Evolutionary conservation across 2,888 invertebrate genomes (phyloP).

Genomic region (Isotomurus palustris): DNA sequence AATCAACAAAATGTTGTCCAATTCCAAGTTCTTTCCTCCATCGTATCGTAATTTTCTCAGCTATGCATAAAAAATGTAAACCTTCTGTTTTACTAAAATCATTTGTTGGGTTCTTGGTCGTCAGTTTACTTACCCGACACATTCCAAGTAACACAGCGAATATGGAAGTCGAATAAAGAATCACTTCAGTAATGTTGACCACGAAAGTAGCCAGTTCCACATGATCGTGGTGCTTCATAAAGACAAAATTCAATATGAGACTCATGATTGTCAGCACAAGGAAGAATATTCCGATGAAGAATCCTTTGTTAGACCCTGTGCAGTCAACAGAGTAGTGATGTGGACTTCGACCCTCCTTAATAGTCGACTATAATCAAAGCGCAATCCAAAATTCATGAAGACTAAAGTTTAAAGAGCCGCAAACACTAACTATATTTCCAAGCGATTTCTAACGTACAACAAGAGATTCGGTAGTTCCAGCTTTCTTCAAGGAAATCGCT

Average conservation of each 20-base stretch:
- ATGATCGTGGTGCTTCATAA: constrained; percentile 74
- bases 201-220: constrained; percentile 56
- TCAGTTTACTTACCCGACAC: constrained; percentile 62
- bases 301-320: constrained; percentile 85
- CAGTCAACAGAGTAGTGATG: constrained; percentile 92
- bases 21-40: constrained; percentile 70
- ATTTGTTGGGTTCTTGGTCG: too few relatives aligned
- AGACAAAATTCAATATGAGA: constrained; percentile 82
- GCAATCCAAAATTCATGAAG: constrained; percentile 2
- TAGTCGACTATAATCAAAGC: constrained; percentile 2
- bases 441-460: not conserved
- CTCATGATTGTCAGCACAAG: constrained; percentile 86
- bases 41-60: constrained; percentile 80
- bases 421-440: not conserved
- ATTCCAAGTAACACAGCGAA: constrained; percentile 82
- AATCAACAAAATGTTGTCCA: constrained; percentile 85
- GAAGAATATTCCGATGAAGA: constrained; percentile 83
- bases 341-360: constrained; percentile 60
- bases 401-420: not conserved
- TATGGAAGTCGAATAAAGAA: constrained; percentile 78
- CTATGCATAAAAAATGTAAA: constrained; percentile 35
- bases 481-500: constrained; percentile 26
- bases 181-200: constrained; percentile 75
- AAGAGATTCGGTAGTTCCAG: constrained; percentile 18
- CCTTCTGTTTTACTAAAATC: not conserved